Base-by-base conservation (phyloP, 2,797 vertebrate species). In the Pygocentrus nattereri region DNA sequence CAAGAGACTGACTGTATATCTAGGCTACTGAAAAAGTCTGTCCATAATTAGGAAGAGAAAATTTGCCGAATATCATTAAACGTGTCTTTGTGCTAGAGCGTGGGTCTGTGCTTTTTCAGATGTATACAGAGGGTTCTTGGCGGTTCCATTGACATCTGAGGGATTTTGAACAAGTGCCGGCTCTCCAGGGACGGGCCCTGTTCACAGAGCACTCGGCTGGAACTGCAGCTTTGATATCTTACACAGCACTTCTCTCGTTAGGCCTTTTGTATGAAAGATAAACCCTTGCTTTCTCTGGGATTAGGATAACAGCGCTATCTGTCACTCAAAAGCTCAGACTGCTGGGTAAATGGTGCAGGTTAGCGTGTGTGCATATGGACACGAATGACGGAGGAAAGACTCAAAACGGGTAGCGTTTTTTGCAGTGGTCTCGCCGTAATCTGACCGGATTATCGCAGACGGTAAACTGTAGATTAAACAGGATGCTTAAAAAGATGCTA, bases 391-490 rank as follows among this genome's bases (percentile, higher is more conserved):
- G 52, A 71, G 59, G 64, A 58, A 84, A 86, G 84, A 82, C 47
- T 23, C 21, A 44, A n/a, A 68, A 13, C n/a, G 58, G 81, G 83
- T 90, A 34, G 30, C 2, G 1, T 19, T 38, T n/a, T 11, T 41
- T 88, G 80, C 85, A 82, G 77, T 85, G 83, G 87, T 82, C 75
- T 78, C 74, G 69, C 74, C 84, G 80, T 90, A 90, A 91, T 92
- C 89, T 87, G 78, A 64, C 77, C 71, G 88, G 89, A 91, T 92
- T 91, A 91, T 49, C 84, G 85, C 77, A 86, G 85, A 91, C 27
- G 78, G 86, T 90, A 88, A 92, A 90, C 86, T 87, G 79, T 87
- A 87, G 91, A 91, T 91, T 91, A 91, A 76, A 88, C 69, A 83
- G 25, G 27, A 74, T 74, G 74, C 70, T 75, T 13, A 47, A 73